These are phyloP conservation scores for Scolopax mira DNA, from an alignment of 2,113 vertebrate species.

Conservation along the genomic window DNA sequence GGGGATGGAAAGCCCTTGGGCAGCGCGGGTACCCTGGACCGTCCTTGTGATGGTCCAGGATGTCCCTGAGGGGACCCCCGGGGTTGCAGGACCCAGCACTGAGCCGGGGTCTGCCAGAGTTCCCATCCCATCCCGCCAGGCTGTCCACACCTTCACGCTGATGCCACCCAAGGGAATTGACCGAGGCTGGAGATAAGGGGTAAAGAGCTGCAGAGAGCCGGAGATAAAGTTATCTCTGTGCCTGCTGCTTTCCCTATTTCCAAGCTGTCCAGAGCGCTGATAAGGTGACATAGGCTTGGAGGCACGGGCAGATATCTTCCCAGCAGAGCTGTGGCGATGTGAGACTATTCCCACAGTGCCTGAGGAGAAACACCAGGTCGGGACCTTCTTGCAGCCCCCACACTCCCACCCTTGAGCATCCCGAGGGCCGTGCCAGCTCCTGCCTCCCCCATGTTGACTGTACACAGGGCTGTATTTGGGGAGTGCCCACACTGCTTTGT, in stretches of 20 bases:
- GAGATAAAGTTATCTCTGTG: not conserved
- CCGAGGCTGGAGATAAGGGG: not conserved
- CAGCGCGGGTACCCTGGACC: accelerated
- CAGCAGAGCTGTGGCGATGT: accelerated
- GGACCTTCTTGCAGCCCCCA: not conserved
- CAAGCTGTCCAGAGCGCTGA: not conserved
- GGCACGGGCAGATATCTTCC: accelerated
- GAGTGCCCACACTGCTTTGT: accelerated
- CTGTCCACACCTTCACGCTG: not conserved
- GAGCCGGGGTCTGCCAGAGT: not conserved
- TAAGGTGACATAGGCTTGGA: not conserved
- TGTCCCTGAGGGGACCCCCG: accelerated
- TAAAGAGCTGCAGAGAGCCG: not conserved
- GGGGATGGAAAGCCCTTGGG: not conserved
- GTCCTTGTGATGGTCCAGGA: not conserved
- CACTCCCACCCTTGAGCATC: accelerated
- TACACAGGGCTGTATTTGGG: not conserved
- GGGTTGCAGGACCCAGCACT: not conserved
- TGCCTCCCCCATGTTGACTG: not conserved
- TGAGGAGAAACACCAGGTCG: accelerated
- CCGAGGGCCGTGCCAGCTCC: not conserved
- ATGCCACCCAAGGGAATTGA: not conserved
- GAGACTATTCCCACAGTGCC: not conserved
- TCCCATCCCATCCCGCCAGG: accelerated
- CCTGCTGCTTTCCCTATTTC: not conserved